Conservation (phyloP, 2,113 vertebrate species). For the Diadophis punctatus region DNA sequence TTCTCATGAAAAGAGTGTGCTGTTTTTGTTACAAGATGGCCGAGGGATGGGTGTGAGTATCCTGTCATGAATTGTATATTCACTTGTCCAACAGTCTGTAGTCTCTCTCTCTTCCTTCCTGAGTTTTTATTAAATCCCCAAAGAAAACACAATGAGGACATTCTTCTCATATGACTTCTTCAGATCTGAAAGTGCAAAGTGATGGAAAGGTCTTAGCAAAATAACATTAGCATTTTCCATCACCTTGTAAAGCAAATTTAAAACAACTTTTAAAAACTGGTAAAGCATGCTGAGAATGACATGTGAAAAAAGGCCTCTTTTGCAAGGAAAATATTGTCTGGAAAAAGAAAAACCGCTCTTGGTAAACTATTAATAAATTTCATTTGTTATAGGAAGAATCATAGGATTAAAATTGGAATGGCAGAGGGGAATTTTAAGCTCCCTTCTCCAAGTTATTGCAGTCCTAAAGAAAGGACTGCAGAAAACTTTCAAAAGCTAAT, state of each 20-base stretch:
- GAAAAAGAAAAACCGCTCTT: background rate
- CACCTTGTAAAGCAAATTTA: background rate
- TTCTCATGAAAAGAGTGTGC: background rate
- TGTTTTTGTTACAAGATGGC: background rate
- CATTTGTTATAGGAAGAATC: background rate
- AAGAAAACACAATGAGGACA: background rate
- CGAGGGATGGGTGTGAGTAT: background rate
- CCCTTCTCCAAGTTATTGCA: background rate
- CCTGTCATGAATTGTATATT: background rate
- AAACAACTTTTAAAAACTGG: background rate
- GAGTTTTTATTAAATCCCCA: background rate
- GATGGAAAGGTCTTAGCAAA: background rate
- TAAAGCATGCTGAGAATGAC: background rate
- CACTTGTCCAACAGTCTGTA: background rate
- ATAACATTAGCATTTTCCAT: background rate
- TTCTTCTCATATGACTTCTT: background rate
- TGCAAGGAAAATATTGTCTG: background rate
- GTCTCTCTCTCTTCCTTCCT: background rate
- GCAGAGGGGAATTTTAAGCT: background rate
- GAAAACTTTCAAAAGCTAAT: background rate
- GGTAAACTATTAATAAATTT: background rate
- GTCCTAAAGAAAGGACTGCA: background rate
- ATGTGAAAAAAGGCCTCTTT: background rate
- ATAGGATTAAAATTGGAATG: background rate
- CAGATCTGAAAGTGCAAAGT: background rate